phyloP scores from a whole-genome alignment of 2,113 vertebrate species.

The Callipepla squamata region DNA sequence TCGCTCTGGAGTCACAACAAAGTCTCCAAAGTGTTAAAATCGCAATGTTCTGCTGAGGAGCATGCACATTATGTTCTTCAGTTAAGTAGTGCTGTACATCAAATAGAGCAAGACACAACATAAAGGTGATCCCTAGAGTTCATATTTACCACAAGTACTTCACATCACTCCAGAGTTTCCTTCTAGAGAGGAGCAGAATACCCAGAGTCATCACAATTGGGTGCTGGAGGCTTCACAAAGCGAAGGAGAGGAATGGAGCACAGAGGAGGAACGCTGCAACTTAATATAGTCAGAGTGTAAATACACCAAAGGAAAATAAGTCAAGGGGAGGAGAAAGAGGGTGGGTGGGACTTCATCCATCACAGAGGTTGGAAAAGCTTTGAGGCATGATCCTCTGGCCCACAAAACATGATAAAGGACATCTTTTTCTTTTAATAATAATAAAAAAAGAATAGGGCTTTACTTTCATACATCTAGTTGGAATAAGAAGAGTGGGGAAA shows the following conservation, averaged over 20 bases:
- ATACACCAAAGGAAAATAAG: constrained; percentile 46
- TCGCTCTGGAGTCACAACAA: background rate
- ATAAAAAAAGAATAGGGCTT: constrained; percentile 15
- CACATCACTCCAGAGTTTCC: background rate
- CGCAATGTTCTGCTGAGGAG: background rate
- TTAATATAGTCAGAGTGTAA: constrained; percentile 47
- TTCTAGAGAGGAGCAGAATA: background rate
- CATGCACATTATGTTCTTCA: background rate
- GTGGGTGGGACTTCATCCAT: constrained; percentile 58
- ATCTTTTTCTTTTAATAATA: background rate
- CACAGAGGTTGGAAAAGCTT: constrained; percentile 46
- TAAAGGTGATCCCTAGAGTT: background rate
- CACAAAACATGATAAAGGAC: constrained; percentile 51
- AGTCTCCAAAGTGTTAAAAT: rapidly evolving
- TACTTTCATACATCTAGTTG: constrained; percentile 66
- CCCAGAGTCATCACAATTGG: background rate
- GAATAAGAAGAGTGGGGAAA: constrained; percentile 71
- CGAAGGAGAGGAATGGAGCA: background rate
- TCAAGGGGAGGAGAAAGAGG: constrained; percentile 46
- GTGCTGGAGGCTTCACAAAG: background rate
- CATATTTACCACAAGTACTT: background rate
- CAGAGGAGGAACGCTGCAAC: background rate
- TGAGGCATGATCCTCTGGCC: constrained; percentile 61
- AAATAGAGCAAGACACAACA: background rate
- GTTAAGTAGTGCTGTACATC: background rate